Base-by-base conservation (phyloP, 1,140 invertebrate genomes). In the Hormaphis cornu region DNA sequence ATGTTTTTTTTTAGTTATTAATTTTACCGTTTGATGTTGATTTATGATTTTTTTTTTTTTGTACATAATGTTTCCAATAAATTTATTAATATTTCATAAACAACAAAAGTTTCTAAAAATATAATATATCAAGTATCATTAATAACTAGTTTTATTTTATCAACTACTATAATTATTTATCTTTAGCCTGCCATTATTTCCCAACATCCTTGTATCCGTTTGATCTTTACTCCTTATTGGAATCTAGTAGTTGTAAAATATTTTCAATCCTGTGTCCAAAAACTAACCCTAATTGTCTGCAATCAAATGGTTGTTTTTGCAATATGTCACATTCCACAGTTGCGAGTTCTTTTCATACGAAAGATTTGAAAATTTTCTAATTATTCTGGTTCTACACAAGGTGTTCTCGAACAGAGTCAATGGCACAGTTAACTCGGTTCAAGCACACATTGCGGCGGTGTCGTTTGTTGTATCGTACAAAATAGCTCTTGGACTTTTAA, bases 231-330 rank as follows among this genome's bases (percentile, higher is more conserved):
- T n/a, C 91, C 91, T 76, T n/a, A n/a, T 90, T 93, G 70, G 85
- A 83, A 44, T 83, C 85, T 73, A 95, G 80, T 28, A 93, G 87
- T 69, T 88, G 84, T 80, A 95, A 91, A 74, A 95, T 90, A 76
- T 95, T 95, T 73, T 81, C 86, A 86, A 86, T 12, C 84, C 84
- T 74, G 26, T 42, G 75, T 92, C 85, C 0, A 82, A 79, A 78
- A 95, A 95, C 92, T 92, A 95, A 50, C 89, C 89, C 5, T 95
- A 81, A 79, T 96, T 94, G 76, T 96, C 93, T 1, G 93, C 92
- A 69, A 96, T 94, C 14, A 96, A 79, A 79, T 96, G 93, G 76
- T 90, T 87, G 75, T 91, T 94, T 66, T 85, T 78, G 75, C 93
- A 96, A n/a, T 4, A 87, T 87, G 54, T 86, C 83, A 79, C 93